Evolutionary conservation across 2,797 vertebrate genomes (phyloP), one percentile per base, ranked within the genome.

Genomic region (Lateolabrax maculatus): DNA sequence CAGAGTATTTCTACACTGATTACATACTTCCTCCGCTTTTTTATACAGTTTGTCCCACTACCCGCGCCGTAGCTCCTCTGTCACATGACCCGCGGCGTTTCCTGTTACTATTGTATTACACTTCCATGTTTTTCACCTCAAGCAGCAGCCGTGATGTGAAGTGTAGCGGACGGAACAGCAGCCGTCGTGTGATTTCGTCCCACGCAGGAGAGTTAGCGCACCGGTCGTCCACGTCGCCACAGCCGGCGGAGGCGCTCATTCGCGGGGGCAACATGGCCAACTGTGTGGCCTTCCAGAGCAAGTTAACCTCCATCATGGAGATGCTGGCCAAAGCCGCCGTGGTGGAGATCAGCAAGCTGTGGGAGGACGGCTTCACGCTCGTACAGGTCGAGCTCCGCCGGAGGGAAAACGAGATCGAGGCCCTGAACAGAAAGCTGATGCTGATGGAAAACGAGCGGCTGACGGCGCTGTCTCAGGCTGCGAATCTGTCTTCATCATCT

Each of bases 291-390:
- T 94, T 95, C 79, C 94, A 95, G 75, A 93, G 60, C 77, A 94
- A 93, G 76, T 75, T 96, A 48, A 85, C 89, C 69, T 93, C 93
- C 1, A 92, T 96, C 65, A 93, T 96, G 94, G 94, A 95, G 70
- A 84, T 93, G 84, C 79, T 95, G 34, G 91, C 93, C 16, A 92
- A 94, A 66, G 86, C 94, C 11, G 95, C 95, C 8, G 94, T 95
- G 62, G 27, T 92, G 19, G 95, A 96, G 51, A 94, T 96, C 80
- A 84, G 91, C 21, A 91, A 93, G 23, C 85, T 96, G 74, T 95
- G 94, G 87, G 94, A 95, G 73, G 94, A 95, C 75, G 94, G 90
- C 4, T 89, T 95, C 57, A 79, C 88, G 0, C 44, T 94, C 5
- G 74, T 95, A 1, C 93, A 94, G 16, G 61, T 90, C 4, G 93